Evolutionary conservation across 2,113 vertebrate species (phyloP).

Genomic region (Willisornis vidua): DNA sequence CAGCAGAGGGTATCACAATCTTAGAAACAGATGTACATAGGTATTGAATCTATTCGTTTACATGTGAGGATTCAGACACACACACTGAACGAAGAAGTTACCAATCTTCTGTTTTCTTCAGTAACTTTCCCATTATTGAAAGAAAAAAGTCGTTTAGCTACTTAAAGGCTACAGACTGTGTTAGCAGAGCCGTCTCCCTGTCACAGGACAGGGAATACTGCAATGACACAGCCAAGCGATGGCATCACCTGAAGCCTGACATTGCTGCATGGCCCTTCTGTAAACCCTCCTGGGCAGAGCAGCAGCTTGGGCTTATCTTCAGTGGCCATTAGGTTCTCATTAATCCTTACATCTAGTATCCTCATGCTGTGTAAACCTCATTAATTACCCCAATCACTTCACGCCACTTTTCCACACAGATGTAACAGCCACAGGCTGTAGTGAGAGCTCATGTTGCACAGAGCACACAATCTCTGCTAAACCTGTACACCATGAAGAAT

Average conservation of each 20-base stretch:
- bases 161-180: neutral
- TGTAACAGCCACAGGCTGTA: neutral
- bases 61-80: neutral
- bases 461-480: neutral
- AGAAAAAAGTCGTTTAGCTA: neutral
- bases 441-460: neutral
- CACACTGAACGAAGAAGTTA: neutral
- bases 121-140: neutral
- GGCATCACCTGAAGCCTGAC: neutral
- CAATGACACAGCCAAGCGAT: neutral
- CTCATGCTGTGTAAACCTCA: neutral
- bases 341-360: neutral
- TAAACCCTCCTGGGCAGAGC: neutral
- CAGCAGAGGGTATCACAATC: constrained; percentile 62
- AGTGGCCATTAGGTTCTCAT: neutral
- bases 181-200: neutral
- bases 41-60: neutral
- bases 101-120: neutral
- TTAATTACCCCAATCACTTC: neutral
- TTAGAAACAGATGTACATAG: neutral
- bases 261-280: neutral
- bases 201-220: neutral
- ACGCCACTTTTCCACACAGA: fast-evolving
- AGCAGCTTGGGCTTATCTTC: neutral
- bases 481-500: neutral